Evolutionary conservation across 2,888 invertebrate genomes (phyloP).

Genomic region (Nudaria mundana): DNA sequence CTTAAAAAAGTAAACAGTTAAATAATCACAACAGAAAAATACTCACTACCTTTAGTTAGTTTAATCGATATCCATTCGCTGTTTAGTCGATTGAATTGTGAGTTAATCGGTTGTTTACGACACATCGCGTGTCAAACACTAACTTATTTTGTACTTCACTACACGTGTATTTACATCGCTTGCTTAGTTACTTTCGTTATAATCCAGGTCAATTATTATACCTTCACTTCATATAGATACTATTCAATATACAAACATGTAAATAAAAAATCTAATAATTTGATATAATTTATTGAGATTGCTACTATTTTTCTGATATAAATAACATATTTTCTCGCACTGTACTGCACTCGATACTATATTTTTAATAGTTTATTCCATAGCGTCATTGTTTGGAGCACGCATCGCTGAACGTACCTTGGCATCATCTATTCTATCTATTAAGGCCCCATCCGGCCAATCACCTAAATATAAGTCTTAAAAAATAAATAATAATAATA

Average conservation of each 20-base stretch:
- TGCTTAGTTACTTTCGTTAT: constrained; percentile 35
- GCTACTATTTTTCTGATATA: constrained; percentile 73
- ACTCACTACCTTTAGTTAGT: constrained; percentile 34
- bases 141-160: constrained; percentile 36
- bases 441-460: constrained; percentile 55
- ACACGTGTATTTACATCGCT: constrained; percentile 29
- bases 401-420: constrained; percentile 55
- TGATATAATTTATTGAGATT: constrained; percentile 70
- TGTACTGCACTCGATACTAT: constrained; percentile 67
- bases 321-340: constrained; percentile 69
- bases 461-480: constrained; percentile 50
- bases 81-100: constrained; percentile 14
- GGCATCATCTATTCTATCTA: constrained; percentile 58
- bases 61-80: constrained; percentile 20
- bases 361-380: constrained; percentile 75
- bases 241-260: constrained; percentile 72
- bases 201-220: constrained; percentile 56
- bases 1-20: constrained; percentile 19
- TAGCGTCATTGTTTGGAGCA: constrained; percentile 55
- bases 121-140: constrained; percentile 39
- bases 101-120: constrained; percentile 25
- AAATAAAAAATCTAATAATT: constrained; percentile 71
- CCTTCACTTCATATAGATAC: constrained; percentile 48
- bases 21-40: constrained; percentile 28
- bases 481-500: constrained; percentile 45